These are phyloP conservation scores for Nestor notabilis DNA, from an alignment of 2,113 vertebrate species.

Conservation along the genomic window DNA sequence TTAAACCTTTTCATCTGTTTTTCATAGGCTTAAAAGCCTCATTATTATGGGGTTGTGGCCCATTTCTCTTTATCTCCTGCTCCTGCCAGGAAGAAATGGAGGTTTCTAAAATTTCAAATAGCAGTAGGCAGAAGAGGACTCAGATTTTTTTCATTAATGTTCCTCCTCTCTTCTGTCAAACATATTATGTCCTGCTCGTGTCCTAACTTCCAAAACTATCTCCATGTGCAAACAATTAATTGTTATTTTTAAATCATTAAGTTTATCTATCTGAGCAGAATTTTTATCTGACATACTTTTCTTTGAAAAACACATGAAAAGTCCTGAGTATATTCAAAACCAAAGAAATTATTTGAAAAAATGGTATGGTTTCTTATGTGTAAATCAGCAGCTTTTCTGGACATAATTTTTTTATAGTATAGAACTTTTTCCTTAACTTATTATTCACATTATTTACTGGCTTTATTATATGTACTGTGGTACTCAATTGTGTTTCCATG, in stretches of 20 bases:
- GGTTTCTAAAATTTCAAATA: not conserved
- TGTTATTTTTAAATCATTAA: not conserved
- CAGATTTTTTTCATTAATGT: not conserved
- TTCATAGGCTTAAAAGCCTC: accelerated
- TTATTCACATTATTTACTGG: constrained; percentile 84
- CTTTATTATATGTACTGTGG: constrained; percentile 91
- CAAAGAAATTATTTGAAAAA: not conserved
- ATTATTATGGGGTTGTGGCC: not conserved
- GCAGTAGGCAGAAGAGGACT: not conserved
- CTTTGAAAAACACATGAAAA: not conserved
- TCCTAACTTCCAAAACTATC: not conserved
- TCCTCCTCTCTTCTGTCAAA: not conserved
- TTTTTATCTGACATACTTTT: not conserved
- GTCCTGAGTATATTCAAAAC: not conserved
- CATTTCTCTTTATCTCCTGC: not conserved
- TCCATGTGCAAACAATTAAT: not conserved
- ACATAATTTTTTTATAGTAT: not conserved
- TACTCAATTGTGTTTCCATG: constrained; percentile 92
- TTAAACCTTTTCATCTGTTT: not conserved
- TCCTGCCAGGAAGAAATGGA: not conserved
- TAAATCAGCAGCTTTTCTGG: not conserved
- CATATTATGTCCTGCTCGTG: not conserved
- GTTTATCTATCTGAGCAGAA: not conserved
- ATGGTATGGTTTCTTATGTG: not conserved
- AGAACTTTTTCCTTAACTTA: constrained; percentile 78